A percentile compares a stretch with the other conserved stretches of the same genome.
These are phyloP conservation scores for Styela clava DNA, from an alignment of 23 tunicate genomes.

Conservation along the genomic window DNA sequence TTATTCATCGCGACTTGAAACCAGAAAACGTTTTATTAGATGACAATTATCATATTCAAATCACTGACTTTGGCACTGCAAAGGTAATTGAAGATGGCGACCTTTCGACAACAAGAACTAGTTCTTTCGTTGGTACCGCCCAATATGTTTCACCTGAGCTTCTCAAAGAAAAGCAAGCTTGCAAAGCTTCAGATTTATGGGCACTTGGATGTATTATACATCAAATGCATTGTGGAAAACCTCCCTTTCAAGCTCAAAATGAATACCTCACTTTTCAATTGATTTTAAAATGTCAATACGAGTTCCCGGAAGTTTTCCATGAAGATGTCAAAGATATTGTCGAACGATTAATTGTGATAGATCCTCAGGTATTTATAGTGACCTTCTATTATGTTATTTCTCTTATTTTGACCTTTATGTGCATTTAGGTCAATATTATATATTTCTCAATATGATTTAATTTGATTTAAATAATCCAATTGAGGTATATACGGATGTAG, in stretches of 20 bases:
- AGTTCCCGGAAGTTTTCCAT: conserved; percentile 66
- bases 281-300: conserved; percentile 62
- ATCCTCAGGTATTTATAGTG: conserved; percentile 48
- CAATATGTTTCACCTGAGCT: conserved; percentile 97
- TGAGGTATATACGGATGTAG: conserved; percentile 4
- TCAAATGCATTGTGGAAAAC: conserved; percentile 88
- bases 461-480: no score
- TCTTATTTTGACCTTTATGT: no score
- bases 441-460: no score
- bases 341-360: conserved; percentile 46
- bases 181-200: conserved; percentile 89
- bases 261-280: conserved; percentile 85
- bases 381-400: no score
- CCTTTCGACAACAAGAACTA: conserved; percentile 14
- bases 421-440: no score
- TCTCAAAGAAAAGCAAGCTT: conserved; percentile 84
- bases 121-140: conserved; percentile 96
- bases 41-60: conserved; percentile 80
- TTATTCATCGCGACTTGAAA: conserved; percentile 86
- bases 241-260: conserved; percentile 88
- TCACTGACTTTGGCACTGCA: conserved; percentile 95
- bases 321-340: conserved; percentile 61
- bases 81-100: conserved; percentile 51
- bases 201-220: conserved; percentile 83
- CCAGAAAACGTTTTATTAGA: conserved; percentile 88